phyloP scores from a whole-genome alignment of 1,140 invertebrate species.

The Heliconius eleuchia region DNA sequence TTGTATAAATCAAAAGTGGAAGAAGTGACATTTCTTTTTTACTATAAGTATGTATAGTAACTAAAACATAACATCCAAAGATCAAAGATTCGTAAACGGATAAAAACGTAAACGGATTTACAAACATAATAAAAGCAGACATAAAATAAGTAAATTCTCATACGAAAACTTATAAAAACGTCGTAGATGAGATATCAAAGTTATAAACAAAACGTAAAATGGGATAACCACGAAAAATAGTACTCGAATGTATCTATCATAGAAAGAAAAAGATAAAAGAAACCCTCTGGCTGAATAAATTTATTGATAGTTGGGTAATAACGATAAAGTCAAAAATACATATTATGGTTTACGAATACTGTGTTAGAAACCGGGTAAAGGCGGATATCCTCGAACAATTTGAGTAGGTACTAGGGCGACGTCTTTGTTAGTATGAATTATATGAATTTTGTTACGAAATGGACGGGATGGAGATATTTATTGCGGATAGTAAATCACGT shows the following conservation, averaged over 20 bases:
- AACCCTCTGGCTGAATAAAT: conserved; percentile 22
- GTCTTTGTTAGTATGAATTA: conserved; percentile 54
- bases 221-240: conserved; percentile 30
- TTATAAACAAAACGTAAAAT: conserved; percentile 25
- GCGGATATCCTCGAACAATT: conserved; percentile 43
- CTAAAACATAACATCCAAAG: too few species aligned
- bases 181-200: conserved; percentile 4
- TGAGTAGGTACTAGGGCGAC: conserved; percentile 33
- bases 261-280: conserved; percentile 18
- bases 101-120: neutral
- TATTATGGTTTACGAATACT: conserved; percentile 41
- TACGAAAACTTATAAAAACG: conserved; percentile 21
- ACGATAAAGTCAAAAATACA: conserved; percentile 45
- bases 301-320: conserved; percentile 31
- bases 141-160: conserved; percentile 1
- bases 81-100: neutral
- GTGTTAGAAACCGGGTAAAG: conserved; percentile 33
- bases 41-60: too few species aligned
- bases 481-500: conserved; percentile 50
- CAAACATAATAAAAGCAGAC: neutral
- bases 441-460: conserved; percentile 50
- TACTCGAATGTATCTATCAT: conserved; percentile 24
- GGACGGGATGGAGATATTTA: conserved; percentile 53
- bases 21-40: too few species aligned
- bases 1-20: too few species aligned